Base-by-base conservation (phyloP, 2,113 vertebrate genomes). In the Casuarius casuarius region DNA sequence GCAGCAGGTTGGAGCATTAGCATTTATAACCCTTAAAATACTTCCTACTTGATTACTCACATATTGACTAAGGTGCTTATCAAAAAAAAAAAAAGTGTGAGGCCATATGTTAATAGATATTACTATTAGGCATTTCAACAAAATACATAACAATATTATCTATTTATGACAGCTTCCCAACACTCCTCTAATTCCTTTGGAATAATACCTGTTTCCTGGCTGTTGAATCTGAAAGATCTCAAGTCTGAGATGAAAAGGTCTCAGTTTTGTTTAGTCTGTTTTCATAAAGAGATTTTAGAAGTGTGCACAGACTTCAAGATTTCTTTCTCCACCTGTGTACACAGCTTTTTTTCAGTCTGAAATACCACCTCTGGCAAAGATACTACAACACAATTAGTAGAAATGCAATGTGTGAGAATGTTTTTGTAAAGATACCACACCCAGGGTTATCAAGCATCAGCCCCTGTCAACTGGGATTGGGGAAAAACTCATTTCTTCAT, bases 131-230 rank as follows among this genome's bases (percentile, higher is more conserved):
- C 26, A 80, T 46, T 84, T 84, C 67, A 84, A 84, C 4, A 3
- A 88, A 85, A 95, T 66, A 49, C 56, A 18, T 83, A 89, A 78
- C 48, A 35, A n/a, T 66, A 72, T 20, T 54, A 77, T 38, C 46
- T 77, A 83, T 89, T 78, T 82, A 77, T 68, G 90, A 80, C 63
- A 67, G 78, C 31, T 96, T 88, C 85, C 85, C 94, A 96, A 83
- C 9, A 73, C 31, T 22, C 59, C 31, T 68, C 46, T 78, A 44
- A 65, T 87, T 88, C 52, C 35, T 83, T 75, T 61, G 48, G n/a
- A 89, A 93, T 5, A 12, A 28, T 33, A 40, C 59, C 61, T 77
- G 52, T 81, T 87, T 84, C 76, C 44, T 3, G 21, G 83, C 42
- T 80, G 38, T 25, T 75, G 76, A 78, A 96, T 95, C 18, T 2